Percentiles rank a stretch among this genome's conserved stretches.
Evolutionary conservation across 1,140 invertebrate species (phyloP).

Genomic region (Anastrepha ludens): DNA sequence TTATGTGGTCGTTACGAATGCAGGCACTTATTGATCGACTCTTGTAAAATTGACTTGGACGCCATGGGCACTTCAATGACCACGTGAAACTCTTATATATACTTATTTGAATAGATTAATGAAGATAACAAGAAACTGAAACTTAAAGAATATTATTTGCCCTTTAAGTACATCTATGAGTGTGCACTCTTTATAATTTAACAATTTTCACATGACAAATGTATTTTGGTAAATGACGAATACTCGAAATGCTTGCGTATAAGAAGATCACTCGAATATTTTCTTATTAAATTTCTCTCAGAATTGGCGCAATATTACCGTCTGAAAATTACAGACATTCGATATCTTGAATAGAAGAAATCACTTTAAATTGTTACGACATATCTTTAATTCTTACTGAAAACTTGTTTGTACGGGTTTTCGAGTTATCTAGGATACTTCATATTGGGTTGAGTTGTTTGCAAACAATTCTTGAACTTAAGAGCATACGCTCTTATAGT

Average conservation of each 20-base stretch:
- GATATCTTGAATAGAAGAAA: slow-evolving; percentile 9
- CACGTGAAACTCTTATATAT: not conserved
- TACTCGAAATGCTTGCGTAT: not conserved
- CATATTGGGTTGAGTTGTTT: too few relatives aligned
- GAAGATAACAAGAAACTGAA: not conserved
- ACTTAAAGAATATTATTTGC: not conserved
- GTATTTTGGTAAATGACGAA: not conserved
- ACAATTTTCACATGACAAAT: not conserved
- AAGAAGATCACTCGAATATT: not conserved
- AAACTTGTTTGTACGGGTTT: too few relatives aligned
- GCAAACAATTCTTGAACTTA: too few relatives aligned
- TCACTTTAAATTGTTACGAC: not conserved
- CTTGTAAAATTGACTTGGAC: not conserved
- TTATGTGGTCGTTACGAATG: too few relatives aligned
- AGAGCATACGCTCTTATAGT: too few relatives aligned
- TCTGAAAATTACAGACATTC: not conserved
- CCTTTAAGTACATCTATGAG: not conserved
- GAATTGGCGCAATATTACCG: not conserved
- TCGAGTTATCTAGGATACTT: too few relatives aligned
- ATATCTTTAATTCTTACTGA: not conserved
- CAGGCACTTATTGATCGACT: too few relatives aligned
- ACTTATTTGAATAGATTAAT: not conserved
- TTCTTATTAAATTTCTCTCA: not conserved
- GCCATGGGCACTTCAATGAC: not conserved
- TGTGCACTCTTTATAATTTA: not conserved